Conservation (phyloP, 2,113 vertebrate genomes). For the Rallus limicola region DNA sequence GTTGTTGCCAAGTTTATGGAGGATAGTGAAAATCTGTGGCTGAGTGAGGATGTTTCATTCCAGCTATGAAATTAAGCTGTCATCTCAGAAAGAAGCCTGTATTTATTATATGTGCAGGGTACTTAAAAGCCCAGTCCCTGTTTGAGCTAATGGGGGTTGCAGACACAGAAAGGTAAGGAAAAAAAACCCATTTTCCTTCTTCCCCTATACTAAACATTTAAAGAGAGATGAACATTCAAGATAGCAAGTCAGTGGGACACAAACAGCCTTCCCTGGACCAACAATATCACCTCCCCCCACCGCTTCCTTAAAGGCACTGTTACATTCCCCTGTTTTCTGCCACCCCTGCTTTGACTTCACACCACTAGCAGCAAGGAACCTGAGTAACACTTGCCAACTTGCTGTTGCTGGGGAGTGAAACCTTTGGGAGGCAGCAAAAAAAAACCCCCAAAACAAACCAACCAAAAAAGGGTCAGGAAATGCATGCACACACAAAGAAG, state of each 20-base stretch:
- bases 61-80: constrained; percentile 50
- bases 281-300: not conserved
- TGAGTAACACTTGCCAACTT: not conserved
- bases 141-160: constrained; percentile 1
- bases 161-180: not conserved
- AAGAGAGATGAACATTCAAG: not conserved
- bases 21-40: not conserved
- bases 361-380: not conserved
- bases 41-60: constrained; percentile 19
- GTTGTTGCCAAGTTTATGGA: constrained; percentile 19
- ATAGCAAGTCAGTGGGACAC: not conserved
- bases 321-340: not conserved
- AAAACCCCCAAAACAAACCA: not conserved
- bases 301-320: not conserved
- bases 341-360: not conserved
- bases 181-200: not conserved
- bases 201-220: not conserved
- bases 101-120: not conserved
- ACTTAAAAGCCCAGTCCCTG: not conserved
- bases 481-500: not conserved
- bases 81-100: not conserved
- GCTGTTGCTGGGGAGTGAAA: not conserved
- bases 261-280: not conserved
- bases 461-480: not conserved
- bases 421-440: not conserved